A percentile compares a stretch with the other conserved stretches of the same genome.
These are phyloP conservation scores for Beris chalybata DNA, from an alignment of 2,888 invertebrate species.

Conservation along the genomic window DNA sequence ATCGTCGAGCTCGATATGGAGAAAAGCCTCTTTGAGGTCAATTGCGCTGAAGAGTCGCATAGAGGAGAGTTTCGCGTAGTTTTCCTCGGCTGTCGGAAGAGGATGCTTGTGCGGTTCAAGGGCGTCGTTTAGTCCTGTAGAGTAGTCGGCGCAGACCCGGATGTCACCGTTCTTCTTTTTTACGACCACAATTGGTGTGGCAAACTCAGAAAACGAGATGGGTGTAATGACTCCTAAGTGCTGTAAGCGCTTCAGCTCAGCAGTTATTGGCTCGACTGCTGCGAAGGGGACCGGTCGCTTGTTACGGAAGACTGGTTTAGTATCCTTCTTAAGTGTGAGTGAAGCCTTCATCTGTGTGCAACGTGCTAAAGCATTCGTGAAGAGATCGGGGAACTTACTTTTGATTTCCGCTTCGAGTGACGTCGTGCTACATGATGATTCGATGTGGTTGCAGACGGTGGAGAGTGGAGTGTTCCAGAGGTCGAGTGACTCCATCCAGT, in stretches of 20 bases:
- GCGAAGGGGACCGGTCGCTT: too few species aligned
- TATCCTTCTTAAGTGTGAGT: too few species aligned
- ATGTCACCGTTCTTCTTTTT: slow-evolving; percentile 6
- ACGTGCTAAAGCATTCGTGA: neutral
- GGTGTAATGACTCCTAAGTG: slow-evolving; percentile 10
- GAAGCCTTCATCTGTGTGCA: neutral
- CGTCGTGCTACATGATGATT: neutral
- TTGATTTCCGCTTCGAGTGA: slow-evolving; percentile 1
- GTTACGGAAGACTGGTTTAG: too few species aligned
- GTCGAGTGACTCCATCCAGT: neutral
- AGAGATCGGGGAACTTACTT: neutral
- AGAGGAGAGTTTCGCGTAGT: neutral
- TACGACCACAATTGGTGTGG: neutral
- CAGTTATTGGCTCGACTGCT: too few species aligned
- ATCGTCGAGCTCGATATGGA: neutral
- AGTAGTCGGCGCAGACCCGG: slow-evolving; percentile 7
- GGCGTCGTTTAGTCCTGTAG: slow-evolving; percentile 4
- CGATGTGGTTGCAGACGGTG: too few species aligned
- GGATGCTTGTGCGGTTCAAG: slow-evolving; percentile 6
- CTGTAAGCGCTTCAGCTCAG: neutral
- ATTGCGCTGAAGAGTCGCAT: neutral
- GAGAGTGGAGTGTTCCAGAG: neutral
- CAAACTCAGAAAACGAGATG: neutral
- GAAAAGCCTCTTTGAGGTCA: slow-evolving; percentile 6
- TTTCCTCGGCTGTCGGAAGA: slow-evolving; percentile 9